Base-by-base conservation (phyloP, 2,113 vertebrate species). In the Chloropsis hardwickii region DNA sequence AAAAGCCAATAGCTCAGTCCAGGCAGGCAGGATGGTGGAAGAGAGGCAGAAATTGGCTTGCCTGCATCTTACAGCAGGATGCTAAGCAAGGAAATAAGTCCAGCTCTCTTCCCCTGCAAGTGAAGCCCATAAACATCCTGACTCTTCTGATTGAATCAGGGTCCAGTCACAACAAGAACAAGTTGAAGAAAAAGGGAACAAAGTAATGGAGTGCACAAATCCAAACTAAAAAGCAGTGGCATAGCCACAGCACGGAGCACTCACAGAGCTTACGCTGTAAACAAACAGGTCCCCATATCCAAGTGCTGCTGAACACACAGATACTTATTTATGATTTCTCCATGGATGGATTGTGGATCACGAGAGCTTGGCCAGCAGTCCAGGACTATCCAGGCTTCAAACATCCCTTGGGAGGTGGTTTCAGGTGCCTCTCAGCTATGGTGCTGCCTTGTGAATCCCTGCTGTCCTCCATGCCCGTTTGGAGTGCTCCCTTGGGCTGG, bases 391-490 rank as follows among this genome's bases (percentile, higher is more conserved):
- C 25, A 56, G 74, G 14, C 37, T 51, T 64, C 79, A 65, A 27
- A 37, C 27, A 23, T 18, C 20, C 40, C 24, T 27, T 29, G 27
- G 37, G 37, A 50, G 6, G 0, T 3, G n/a, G 13, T 48, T 64
- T 73, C 60, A 73, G 23, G 22, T 28, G 23, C 10, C 37, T 9
- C 29, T 47, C 37, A 65, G 45, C 35, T 73, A 5, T 58, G 23
- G 25, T 7, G 54, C 58, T 81, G 27, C 24, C 37, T 28, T 28
- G 18, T 61, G 62, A 61, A 67, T 62, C 39, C 25, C n/a, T 58
- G 54, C 40, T 47, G 35, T 47, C 14, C 40, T 67, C 16, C 4
- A 1, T 37, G 44, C 35, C 24, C 1, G 0, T 51, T 21, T 0
- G 0, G 15, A 18, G 4, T 21, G 10, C 23, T 80, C 28, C 35